Evolutionary conservation across 2,888 invertebrate species (phyloP), one percentile per base, ranked within the genome.

Genomic region (Epinotia ramella): DNA sequence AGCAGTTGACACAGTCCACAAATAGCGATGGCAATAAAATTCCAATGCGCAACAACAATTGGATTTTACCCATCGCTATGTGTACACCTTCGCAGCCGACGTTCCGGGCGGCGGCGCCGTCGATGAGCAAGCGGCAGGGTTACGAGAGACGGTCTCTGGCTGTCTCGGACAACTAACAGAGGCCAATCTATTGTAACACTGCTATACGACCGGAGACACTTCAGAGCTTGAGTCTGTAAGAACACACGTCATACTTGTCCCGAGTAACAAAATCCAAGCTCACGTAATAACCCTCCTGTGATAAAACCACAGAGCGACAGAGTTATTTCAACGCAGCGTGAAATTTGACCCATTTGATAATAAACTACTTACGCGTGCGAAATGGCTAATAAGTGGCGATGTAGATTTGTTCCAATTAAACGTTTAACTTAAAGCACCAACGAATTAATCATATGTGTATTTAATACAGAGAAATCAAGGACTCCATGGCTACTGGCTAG

Each of bases 21-120:
- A 89, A 88, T 87, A 91, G 88, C 89, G 91, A 95, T 93, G 90
- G 93, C 86, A 87, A 78, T 88, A 90, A 92, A 93, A 92, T 91
- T 88, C 92, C 94, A 94, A 92, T 91, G 91, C 85, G 84, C 82
- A 77, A 82, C 80, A 88, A 91, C 92, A 94, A 88, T 92, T 93
- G 93, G 91, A 91, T 91, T 91, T 89, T 89, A 89, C 87, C 92
- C 93, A 94, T 93, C 92, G 86, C 90, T 89, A 87, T 85, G 85
- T 90, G 93, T 87, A 90, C 89, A 91, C 89, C 84, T 85, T 87
- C 86, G 84, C 80, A 82, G 84, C 80, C 80, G 84, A 84, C 83
- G 83, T 86, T 83, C 81, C 84, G 87, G 83, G 86, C 87, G 79
- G 85, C 82, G 81, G 67, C n/a, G 46, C 70, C 59, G 70, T 66